These are phyloP conservation scores for Hemibagrus wyckioides DNA, from an alignment of 2,113 vertebrate genomes.

Conservation along the genomic window DNA sequence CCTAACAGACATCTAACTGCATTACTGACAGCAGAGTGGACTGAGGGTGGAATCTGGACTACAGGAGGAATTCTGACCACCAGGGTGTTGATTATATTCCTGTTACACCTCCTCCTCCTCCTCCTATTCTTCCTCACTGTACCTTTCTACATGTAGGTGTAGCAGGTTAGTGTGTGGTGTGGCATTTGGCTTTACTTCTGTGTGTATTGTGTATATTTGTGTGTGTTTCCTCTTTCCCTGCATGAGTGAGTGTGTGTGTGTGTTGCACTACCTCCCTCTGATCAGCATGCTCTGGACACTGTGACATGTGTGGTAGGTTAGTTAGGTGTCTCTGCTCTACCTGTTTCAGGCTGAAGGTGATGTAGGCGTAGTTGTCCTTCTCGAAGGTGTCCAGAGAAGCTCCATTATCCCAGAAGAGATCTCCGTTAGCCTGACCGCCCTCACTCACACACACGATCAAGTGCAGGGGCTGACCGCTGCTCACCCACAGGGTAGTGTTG, in stretches of 20 bases:
- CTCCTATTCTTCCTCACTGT: no score
- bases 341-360: conserved; percentile 77
- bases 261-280: no score
- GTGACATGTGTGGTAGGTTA: background rate
- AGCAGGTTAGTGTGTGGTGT: no score
- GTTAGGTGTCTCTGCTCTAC: conserved; percentile 56
- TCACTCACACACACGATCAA: conserved; percentile 74
- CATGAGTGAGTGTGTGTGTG: no score
- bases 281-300: background rate
- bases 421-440: conserved; percentile 70
- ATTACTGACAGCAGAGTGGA: background rate
- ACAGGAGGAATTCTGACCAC: background rate
- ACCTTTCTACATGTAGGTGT: no score
- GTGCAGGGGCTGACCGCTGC: conserved; percentile 76
- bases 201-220: no score
- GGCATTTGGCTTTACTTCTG: no score
- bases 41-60: background rate
- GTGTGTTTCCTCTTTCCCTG: no score
- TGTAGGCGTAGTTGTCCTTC: conserved; percentile 73
- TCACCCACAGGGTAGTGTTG: conserved; percentile 72
- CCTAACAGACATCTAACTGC: background rate
- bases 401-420: conserved; percentile 86
- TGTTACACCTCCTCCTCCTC: no score
- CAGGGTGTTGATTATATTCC: no score
- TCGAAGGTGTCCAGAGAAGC: conserved; percentile 81